Percentiles rank a stretch among this genome's conserved stretches.
phyloP scores from a whole-genome alignment of 1,140 invertebrate species.

The Drosophila orosa region DNA sequence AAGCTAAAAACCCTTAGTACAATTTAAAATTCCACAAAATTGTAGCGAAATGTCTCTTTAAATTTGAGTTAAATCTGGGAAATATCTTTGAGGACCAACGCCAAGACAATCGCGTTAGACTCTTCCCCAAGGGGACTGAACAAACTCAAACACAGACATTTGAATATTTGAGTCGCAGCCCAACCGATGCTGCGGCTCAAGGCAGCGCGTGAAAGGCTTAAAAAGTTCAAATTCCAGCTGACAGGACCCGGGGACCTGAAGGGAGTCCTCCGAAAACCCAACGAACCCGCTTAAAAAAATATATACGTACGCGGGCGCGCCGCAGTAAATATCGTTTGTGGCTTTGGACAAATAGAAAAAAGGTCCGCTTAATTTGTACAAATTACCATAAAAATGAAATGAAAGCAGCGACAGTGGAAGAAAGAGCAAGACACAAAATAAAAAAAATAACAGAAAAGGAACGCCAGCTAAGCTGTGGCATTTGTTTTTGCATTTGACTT shows the following conservation, averaged over 20 bases:
- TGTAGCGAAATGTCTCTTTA: neutral
- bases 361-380: constrained; percentile 83
- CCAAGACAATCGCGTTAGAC: constrained; percentile 26
- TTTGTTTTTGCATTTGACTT: constrained; percentile 79
- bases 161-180: constrained; percentile 56
- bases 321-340: constrained; percentile 79
- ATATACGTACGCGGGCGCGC: constrained; percentile 34
- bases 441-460: constrained; percentile 40
- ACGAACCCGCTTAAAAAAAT: constrained; percentile 57
- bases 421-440: constrained; percentile 20
- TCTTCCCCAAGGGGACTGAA: constrained; percentile 5
- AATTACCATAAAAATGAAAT: constrained; percentile 83
- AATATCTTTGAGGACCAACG: constrained; percentile 5
- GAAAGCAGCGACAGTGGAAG: constrained; percentile 57
- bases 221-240: constrained; percentile 82
- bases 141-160: constrained; percentile 59
- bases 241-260: constrained; percentile 58
- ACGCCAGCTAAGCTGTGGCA: constrained; percentile 61
- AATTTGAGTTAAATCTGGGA: constrained; percentile 9
- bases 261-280: constrained; percentile 17
- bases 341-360: constrained; percentile 79
- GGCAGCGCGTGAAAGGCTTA: constrained; percentile 79
- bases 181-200: constrained; percentile 62
- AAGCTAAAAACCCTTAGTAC: too few species aligned
- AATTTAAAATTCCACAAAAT: neutral